A percentile compares a stretch with the other conserved stretches of the same genome.
phyloP scores from a whole-genome alignment of 2,113 vertebrate species.

The Eptatretus burgeri region DNA sequence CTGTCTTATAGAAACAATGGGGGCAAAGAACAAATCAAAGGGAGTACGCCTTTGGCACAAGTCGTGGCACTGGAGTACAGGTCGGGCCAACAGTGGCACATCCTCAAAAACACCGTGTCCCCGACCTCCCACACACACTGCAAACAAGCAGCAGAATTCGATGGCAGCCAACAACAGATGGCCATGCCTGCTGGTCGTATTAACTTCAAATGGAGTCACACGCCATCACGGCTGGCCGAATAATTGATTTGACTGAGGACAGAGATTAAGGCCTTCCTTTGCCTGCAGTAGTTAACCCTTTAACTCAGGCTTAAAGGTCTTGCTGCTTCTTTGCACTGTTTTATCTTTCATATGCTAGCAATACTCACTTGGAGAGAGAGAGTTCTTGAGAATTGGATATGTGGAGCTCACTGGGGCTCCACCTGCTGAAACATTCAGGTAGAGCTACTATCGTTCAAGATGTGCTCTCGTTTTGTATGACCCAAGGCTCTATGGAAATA shows the following conservation, averaged over 20 bases:
- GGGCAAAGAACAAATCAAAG: no score
- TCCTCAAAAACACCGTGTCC: no score
- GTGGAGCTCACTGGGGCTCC: background rate
- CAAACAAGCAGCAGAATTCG: no score
- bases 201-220: conserved; percentile 5
- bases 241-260: conserved; percentile 6
- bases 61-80: no score
- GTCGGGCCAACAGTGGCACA: no score
- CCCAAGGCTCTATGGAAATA: no score
- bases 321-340: background rate
- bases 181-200: background rate
- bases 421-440: background rate
- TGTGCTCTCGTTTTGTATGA: no score
- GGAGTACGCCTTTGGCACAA: no score
- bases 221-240: background rate
- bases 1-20: no score
- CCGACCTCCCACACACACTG: no score
- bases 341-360: background rate
- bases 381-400: background rate
- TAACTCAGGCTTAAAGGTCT: background rate
- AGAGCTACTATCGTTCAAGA: no score
- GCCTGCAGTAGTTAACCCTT: background rate
- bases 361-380: background rate
- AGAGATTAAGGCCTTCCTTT: background rate
- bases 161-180: background rate